Evolutionary conservation across 2,113 vertebrate species (phyloP).

Genomic region (Trachemys scripta): DNA sequence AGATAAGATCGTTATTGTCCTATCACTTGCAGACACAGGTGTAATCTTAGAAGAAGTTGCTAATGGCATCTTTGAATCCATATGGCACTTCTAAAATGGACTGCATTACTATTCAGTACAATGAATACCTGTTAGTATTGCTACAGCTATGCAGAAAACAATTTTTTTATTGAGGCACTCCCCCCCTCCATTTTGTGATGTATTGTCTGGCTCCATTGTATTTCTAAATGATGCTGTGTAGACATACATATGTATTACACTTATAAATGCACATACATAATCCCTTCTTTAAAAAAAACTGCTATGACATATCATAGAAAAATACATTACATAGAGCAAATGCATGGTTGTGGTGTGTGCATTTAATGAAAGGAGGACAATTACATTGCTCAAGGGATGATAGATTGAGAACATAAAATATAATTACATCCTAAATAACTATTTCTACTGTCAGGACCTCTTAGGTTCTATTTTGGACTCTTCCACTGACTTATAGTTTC

Average conservation of each 20-base stretch:
- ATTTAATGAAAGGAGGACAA: not conserved
- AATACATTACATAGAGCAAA: not conserved
- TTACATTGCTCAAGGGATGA: not conserved
- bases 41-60: slow-evolving; percentile 32
- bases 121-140: not conserved
- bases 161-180: not conserved
- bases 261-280: not conserved
- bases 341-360: not conserved
- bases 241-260: not conserved
- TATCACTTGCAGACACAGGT: not conserved
- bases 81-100: not conserved
- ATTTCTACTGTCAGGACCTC: not conserved
- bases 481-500: not conserved
- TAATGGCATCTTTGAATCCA: slow-evolving; percentile 41
- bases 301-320: not conserved
- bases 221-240: not conserved
- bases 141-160: slow-evolving; percentile 14
- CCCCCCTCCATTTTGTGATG: not conserved
- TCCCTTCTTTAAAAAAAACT: not conserved
- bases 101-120: slow-evolving; percentile 15
- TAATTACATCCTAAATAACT: not conserved
- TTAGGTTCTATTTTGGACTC: not conserved
- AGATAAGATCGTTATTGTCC: slow-evolving; percentile 44
- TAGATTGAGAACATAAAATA: not conserved
- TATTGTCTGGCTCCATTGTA: not conserved